Base-by-base conservation (phyloP, 2,888 invertebrate species). In the Melanchra persicariae region DNA sequence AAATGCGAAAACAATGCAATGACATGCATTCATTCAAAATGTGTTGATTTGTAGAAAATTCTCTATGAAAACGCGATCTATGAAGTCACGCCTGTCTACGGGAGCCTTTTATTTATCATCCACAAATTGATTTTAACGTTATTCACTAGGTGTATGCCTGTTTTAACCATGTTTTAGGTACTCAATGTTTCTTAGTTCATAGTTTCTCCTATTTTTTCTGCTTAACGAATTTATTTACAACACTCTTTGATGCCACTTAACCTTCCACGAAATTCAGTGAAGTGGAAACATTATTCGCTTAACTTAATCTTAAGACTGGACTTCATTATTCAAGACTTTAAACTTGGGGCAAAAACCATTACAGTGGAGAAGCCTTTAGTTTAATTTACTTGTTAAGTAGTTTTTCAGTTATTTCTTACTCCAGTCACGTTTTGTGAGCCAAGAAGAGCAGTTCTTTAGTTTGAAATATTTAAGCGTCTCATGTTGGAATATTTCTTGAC, bases 351-450 rank as follows among this genome's bases (percentile, higher is more conserved):
- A 26, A 57, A 81, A 81, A 79, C 73, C 73, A 77, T 79, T 81
- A 55, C 67, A 51, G 51, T 51, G 58, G 61, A 34, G 43, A 69
- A 74, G 68, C 49, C 67, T 79, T 70, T 67, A 82, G 58, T 71
- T 79, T 62, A 82, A 79, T 81, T 82, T 67, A 80, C 61, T 79
- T 70, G 54, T 82, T 82, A 68, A 80, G 74, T 74, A 78, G 82
- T 80, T 80, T 77, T 81, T 77, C 57, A 77, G 77, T 77, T 68
- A 67, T 65, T 82, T 67, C 70, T 74, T 60, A 85, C 64, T 75
- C 74, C 24, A 71, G 79, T 85, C 73, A 83, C 74, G 78, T 70
- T 49, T 68, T 43, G 49, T 63, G 45, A 55, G 34, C 8, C 26
- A 30, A 26, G 40, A 40, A 49, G 24, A 52, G 19, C 24, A 69